These are phyloP conservation scores for Gambusia holbrooki DNA, from an alignment of 2,113 vertebrate genomes.

Conservation along the genomic window DNA sequence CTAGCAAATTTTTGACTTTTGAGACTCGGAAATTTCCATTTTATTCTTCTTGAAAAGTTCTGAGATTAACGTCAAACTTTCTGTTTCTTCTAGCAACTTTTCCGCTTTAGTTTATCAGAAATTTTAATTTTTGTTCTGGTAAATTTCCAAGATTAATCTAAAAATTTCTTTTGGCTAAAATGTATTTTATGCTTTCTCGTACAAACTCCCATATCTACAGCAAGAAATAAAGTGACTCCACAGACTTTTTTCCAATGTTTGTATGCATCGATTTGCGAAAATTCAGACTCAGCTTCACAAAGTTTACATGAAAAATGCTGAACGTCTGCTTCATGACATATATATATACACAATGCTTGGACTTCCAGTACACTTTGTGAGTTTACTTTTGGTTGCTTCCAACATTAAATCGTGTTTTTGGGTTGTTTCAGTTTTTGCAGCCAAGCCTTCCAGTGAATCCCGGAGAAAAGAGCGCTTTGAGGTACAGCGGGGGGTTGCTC, in stretches of 20 bases:
- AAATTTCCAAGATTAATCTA: no score
- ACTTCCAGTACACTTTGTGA: constrained; percentile 69
- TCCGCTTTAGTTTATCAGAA: no score
- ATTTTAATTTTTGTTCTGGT: no score
- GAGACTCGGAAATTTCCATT: no score
- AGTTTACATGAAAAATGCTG: constrained; percentile 77
- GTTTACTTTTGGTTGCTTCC: constrained; percentile 47
- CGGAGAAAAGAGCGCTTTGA: constrained; percentile 40
- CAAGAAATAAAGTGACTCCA: constrained; percentile 53
- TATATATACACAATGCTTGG: constrained; percentile 61
- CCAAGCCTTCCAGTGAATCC: constrained; percentile 61
- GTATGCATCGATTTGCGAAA: constrained; percentile 64
- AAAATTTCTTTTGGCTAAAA: no score
- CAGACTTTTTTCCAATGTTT: constrained; percentile 37
- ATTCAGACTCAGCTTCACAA: constrained; percentile 61
- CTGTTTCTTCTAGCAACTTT: no score
- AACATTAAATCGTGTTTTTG: constrained; percentile 62
- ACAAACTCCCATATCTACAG: constrained; percentile 62
- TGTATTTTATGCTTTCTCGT: no score
- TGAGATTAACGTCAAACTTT: no score
- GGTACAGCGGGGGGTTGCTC: constrained; percentile 52
- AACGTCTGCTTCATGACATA: constrained; percentile 64
- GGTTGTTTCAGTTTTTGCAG: constrained; percentile 60
- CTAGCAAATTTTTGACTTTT: no score
- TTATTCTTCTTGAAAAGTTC: no score